Conservation (phyloP, 2,888 invertebrate species). For the Nipponacmea schrenckii region DNA sequence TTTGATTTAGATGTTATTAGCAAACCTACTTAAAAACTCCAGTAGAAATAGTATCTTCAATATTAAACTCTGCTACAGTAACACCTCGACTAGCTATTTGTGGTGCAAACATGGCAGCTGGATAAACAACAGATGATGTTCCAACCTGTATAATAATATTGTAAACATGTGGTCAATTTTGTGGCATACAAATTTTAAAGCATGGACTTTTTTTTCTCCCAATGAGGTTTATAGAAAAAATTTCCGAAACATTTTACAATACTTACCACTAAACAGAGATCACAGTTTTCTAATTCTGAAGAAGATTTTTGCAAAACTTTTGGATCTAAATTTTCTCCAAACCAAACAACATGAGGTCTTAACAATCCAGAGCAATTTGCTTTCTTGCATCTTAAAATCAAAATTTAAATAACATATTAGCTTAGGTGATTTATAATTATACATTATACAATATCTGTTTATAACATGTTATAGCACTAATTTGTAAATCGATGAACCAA, state of each 20-base stretch:
- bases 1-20: too few relatives aligned
- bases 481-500: too few relatives aligned
- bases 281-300: constrained; percentile 76
- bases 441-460: too few relatives aligned
- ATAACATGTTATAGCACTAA: too few relatives aligned
- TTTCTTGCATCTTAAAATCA: constrained; percentile 71
- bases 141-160: constrained; percentile 72
- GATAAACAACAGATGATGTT: constrained; percentile 87
- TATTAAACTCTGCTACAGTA: constrained; percentile 81
- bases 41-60: constrained; percentile 73
- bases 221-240: too few relatives aligned
- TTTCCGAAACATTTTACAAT: too few relatives aligned
- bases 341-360: constrained; percentile 88
- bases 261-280: constrained; percentile 78
- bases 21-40: constrained; percentile 70
- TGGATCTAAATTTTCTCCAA: constrained; percentile 81
- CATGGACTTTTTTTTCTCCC: too few relatives aligned
- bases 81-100: constrained; percentile 78
- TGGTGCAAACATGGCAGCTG: constrained; percentile 89
- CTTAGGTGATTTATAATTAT: too few relatives aligned
- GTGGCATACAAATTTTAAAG: too few relatives aligned
- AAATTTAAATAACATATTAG: too few relatives aligned
- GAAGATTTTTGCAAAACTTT: constrained; percentile 75
- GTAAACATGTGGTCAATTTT: neutral
- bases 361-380: constrained; percentile 76